Percentiles rank a stretch among this genome's conserved stretches.
These are phyloP conservation scores for Pteromalus puparum DNA, from an alignment of 1,140 invertebrate genomes.

Conservation along the genomic window DNA sequence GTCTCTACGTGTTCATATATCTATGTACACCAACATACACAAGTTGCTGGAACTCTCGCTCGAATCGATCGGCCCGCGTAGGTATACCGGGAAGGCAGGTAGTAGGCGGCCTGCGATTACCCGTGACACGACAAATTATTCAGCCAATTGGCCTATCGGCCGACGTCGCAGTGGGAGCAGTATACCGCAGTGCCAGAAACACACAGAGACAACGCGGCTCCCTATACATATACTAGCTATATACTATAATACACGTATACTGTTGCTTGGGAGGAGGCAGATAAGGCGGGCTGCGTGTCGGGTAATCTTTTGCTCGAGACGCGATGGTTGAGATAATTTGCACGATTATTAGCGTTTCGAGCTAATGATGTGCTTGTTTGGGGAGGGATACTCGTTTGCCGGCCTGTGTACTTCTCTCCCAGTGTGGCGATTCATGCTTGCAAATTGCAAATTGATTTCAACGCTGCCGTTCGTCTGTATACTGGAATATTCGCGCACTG, in stretches of 20 bases:
- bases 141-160: constrained; percentile 29
- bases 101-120: constrained; percentile 19
- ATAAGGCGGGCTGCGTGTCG: not conserved
- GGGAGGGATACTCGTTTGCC: not conserved
- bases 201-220: not conserved
- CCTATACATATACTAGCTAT: not conserved
- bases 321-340: not conserved
- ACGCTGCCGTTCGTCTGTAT: too few species aligned
- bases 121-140: constrained; percentile 44
- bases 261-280: not conserved
- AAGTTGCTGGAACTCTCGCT: not conserved
- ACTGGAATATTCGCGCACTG: too few species aligned
- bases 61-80: constrained; percentile 18
- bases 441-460: too few species aligned
- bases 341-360: not conserved
- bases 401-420: too few species aligned
- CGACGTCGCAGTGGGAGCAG: not conserved
- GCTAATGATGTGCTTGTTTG: not conserved
- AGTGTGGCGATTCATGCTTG: too few species aligned
- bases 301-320: not conserved
- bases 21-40: not conserved
- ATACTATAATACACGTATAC: not conserved
- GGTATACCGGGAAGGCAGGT: constrained; percentile 21
- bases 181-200: not conserved
- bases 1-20: not conserved